phyloP scores from a whole-genome alignment of 1,140 invertebrate species.

The Drosophila mayri region DNA sequence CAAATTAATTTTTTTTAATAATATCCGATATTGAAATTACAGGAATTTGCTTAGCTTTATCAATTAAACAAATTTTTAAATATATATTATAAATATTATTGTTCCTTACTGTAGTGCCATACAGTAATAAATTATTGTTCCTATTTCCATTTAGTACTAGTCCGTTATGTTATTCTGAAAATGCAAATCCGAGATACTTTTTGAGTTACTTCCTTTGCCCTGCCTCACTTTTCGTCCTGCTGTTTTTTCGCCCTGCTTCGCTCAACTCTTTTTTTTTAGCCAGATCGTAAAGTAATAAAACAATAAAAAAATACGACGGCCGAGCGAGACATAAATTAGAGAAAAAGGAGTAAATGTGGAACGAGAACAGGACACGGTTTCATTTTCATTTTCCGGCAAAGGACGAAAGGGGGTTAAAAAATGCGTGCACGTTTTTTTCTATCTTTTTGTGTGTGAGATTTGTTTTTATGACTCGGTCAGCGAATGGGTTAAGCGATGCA shows the following conservation, averaged over 20 bases:
- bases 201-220: constrained; percentile 1
- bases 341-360: constrained; percentile 76
- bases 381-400: constrained; percentile 24
- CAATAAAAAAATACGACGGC: constrained; percentile 64
- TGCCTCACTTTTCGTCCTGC: constrained; percentile 21
- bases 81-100: not conserved
- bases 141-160: not conserved
- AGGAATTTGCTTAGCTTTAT: not conserved
- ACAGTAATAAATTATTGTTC: not conserved
- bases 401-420: constrained; percentile 76
- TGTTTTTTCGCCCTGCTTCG: constrained; percentile 31
- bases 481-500: constrained; percentile 54
- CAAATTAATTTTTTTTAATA: not conserved
- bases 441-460: constrained; percentile 29
- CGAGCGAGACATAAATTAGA: constrained; percentile 51
- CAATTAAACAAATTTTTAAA: not conserved
- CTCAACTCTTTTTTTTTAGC: constrained; percentile 41
- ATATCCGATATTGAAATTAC: not conserved
- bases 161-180: not conserved
- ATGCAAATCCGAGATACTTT: constrained; percentile 22
- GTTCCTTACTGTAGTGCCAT: not conserved
- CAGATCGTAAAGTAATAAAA: constrained; percentile 77
- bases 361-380: constrained; percentile 57
- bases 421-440: constrained; percentile 52
- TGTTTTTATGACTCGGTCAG: constrained; percentile 43